Base-by-base conservation (phyloP, 2,113 vertebrate genomes). In the Actenoides lindsayi region DNA sequence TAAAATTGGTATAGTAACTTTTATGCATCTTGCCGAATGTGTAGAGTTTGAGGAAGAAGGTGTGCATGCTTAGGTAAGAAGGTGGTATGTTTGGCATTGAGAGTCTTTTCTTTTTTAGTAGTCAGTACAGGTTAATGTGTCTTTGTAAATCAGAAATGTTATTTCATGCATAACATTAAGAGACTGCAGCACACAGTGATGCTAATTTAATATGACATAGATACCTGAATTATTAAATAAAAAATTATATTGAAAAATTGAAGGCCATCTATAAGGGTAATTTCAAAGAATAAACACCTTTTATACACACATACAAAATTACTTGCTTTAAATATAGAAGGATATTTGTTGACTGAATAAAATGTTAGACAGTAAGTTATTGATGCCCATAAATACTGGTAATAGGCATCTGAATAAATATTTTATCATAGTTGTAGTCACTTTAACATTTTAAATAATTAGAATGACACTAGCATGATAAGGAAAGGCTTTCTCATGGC, bases 151-250 rank as follows among this genome's bases (percentile, higher is more conserved):
- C 80, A 86, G 33, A 64, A 93, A 70, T 35, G 53, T 37, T 93
- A 65, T 54, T 93, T 88, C 37, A 63, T 2, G 3, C 30, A 74
- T 83, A 77, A 24, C 0, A 1, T 77, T 83, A 67, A 70, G 39
- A 53, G n/a, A 86, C n/a, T 67, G 79, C 73, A 83, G 21, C 60
- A 50, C 35, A 48, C 2, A 56, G 13, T 78, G 86, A 96, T 78
- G 20, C 2, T 96, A 94, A 95, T 85, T 90, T 86, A 87, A 60
- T 78, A 27, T 1, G 83, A 86, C 76, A 75, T 19, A 48, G 4
- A 37, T 37, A 70, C 24, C 42, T 94, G 83, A 95, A 94, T 96
- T 86, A 92, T 93, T 90, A 35, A 87, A 80, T 91, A 87, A 87
- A 86, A 92, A 31, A 17, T 16, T 2, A 39, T 35, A 65, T 28